These are phyloP conservation scores for Dipodomys merriami DNA, from an alignment of 2,113 vertebrate species.

Conservation along the genomic window DNA sequence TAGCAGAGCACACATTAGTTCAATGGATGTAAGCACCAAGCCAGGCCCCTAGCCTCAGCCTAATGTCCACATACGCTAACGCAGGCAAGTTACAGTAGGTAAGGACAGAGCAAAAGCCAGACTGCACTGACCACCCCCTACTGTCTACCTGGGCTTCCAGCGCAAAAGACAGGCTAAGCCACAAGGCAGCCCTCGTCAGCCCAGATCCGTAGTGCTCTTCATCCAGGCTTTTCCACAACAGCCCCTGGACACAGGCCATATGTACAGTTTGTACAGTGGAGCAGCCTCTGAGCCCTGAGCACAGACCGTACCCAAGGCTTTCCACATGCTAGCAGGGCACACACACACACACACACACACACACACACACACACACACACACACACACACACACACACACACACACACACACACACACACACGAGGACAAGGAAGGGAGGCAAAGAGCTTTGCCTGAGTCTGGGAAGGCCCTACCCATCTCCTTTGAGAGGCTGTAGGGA, in stretches of 20 bases:
- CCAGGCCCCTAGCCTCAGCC: neutral
- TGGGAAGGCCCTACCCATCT: neutral
- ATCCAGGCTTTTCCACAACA: too few relatives aligned
- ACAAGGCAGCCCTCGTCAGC: neutral
- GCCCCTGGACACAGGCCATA: neutral
- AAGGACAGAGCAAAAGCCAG: neutral
- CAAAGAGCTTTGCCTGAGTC: neutral
- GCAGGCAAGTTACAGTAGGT: neutral
- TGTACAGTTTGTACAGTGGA: neutral
- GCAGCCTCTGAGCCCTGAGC: too few relatives aligned
- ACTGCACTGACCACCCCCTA: neutral
- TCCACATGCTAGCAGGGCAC: neutral
- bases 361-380: too few relatives aligned
- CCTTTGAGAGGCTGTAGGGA: neutral
- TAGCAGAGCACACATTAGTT: neutral
- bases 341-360: neutral
- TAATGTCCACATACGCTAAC: neutral
- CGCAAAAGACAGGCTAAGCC: neutral
- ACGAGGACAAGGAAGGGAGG: neutral
- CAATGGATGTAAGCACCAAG: rapidly evolving
- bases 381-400: too few relatives aligned
- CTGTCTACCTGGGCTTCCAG: neutral
- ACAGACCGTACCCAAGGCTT: neutral
- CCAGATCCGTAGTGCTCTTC: neutral
- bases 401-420: too few relatives aligned